phyloP scores from a whole-genome alignment of 1,140 invertebrate genomes.

The Nixonia krombeini region DNA sequence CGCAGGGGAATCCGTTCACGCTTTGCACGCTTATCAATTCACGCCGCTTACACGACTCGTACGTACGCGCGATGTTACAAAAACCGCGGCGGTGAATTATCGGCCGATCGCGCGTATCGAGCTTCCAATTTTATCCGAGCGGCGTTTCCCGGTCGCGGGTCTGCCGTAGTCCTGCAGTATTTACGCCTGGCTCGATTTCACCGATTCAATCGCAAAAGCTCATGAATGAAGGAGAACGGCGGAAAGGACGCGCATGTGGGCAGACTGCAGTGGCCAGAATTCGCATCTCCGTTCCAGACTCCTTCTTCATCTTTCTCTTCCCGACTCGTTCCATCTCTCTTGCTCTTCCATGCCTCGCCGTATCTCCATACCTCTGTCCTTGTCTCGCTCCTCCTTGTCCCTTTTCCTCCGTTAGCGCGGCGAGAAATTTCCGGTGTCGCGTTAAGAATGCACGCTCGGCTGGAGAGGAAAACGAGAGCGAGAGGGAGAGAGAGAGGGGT shows the following conservation, averaged over 20 bases:
- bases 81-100: too few species aligned
- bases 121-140: too few species aligned
- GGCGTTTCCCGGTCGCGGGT: too few species aligned
- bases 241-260: slow-evolving; percentile 43
- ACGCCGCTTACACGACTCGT: too few species aligned
- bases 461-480: slow-evolving; percentile 23
- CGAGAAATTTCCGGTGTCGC: slow-evolving; percentile 54
- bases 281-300: slow-evolving; percentile 51
- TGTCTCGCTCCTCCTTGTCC: neutral
- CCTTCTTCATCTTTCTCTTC: slow-evolving; percentile 8
- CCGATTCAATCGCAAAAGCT: slow-evolving; percentile 53
- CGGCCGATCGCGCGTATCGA: too few species aligned
- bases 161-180: slow-evolving; percentile 49
- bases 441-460: slow-evolving; percentile 47
- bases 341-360: slow-evolving; percentile 9
- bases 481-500: neutral
- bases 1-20: too few species aligned
- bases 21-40: too few species aligned
- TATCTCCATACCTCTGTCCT: too few species aligned
- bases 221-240: slow-evolving; percentile 57
- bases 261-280: slow-evolving; percentile 35
- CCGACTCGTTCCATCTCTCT: too few species aligned
- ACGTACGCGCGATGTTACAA: too few species aligned
- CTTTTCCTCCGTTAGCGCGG: slow-evolving; percentile 17
- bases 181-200: slow-evolving; percentile 47